A percentile compares a stretch with the other conserved stretches of the same genome.
phyloP scores from a whole-genome alignment of 2,888 invertebrate species.

The Alentia gelatinosa region DNA sequence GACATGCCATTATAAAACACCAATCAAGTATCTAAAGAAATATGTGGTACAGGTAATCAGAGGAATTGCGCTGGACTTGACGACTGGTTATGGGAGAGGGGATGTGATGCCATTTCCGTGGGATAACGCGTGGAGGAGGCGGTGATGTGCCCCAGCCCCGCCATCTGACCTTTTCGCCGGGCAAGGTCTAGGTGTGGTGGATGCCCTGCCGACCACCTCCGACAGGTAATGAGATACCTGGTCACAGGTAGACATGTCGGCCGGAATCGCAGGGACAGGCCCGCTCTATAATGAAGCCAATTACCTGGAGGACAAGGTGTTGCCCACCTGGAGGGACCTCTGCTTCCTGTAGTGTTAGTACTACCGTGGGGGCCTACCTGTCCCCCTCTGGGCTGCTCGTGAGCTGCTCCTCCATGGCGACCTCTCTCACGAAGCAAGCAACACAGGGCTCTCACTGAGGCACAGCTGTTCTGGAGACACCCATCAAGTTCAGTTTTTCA shows the following conservation, averaged over 20 bases:
- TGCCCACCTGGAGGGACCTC: slow-evolving; percentile 25
- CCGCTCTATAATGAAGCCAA: slow-evolving; percentile 26
- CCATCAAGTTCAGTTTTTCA: too few relatives aligned
- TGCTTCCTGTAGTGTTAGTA: not conserved
- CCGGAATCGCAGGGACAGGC: not conserved
- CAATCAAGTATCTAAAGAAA: too few relatives aligned
- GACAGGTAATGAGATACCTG: slow-evolving; percentile 28
- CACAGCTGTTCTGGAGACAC: too few relatives aligned
- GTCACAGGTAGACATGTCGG: slow-evolving; percentile 31
- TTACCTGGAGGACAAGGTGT: slow-evolving; percentile 24
- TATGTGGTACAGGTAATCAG: too few relatives aligned
- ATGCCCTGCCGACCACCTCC: not conserved
- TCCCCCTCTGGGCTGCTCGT: not conserved
- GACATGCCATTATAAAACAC: too few relatives aligned
- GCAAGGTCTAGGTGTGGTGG: not conserved
- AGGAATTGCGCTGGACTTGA: not conserved
- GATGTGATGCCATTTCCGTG: not conserved
- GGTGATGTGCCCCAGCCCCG: not conserved
- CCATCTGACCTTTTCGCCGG: slow-evolving; percentile 24
- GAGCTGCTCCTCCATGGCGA: too few relatives aligned
- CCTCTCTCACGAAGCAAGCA: too few relatives aligned
- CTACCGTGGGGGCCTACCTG: not conserved
- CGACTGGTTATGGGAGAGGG: not conserved
- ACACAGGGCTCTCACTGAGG: too few relatives aligned
- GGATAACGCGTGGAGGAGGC: not conserved